Base-by-base conservation (phyloP, 2,797 vertebrate genomes). In the Urophycis tenuis region DNA sequence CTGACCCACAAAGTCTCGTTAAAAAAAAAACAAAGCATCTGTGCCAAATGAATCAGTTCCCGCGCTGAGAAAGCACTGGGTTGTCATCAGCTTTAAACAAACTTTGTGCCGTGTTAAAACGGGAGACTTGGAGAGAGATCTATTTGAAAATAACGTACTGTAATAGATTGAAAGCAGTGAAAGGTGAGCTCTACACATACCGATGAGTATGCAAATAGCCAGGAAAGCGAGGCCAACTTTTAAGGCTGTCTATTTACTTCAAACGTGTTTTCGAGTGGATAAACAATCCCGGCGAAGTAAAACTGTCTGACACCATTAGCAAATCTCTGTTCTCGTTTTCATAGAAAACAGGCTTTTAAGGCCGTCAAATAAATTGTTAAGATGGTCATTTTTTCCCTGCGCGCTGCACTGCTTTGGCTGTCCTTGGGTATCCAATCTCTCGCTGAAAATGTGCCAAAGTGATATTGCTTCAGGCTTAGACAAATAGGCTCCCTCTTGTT, bases 401-500 rank as follows among this genome's bases (percentile, higher is more conserved):
- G 25, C 60, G 25, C 53, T 22, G 45, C n/a, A 60, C 3, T 25
- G 53, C 7, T 60, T 60, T 60, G 60, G 60, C 25, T 67, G 60
- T 67, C 60, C 60, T 67, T 67, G 60, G 60, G 60, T 67, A 67
- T 67, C 60, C 60, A 67, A 67, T 67, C n/a, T 67, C 60, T 12
- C 29, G 60, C 60, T 67, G 60, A 25, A 5, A 29, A 71, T 39
- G 79, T 85, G 82, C 86, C 83, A 87, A 84, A 81, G 36, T 73
- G 80, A 82, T 79, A 64, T 79, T 9, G 81, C 82, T 85, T 73
- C 30, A 77, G 82, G 86, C 86, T 81, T 79, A 72, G 81, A 67
- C 60, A 67, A 67, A 67, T 67, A 67, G n/a, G n/a, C 60, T 25
- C 29, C 25, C 60, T 17, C 31, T 73, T 14, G 2, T 79, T 75